Base-by-base conservation (phyloP, 1,140 invertebrate species). In the Papilio machaon region DNA sequence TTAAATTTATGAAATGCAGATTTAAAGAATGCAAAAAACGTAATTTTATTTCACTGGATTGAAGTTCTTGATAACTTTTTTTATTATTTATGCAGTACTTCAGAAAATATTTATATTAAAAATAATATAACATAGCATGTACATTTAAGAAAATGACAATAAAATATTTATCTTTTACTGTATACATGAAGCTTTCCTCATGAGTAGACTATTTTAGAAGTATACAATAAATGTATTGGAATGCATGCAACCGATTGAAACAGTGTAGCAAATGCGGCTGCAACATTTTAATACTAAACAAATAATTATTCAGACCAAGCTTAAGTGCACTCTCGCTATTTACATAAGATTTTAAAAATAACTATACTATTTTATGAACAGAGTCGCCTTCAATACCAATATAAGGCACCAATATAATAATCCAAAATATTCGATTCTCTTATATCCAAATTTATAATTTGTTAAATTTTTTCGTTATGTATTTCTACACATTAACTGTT, bases 291-390 rank as follows among this genome's bases (percentile, higher is more conserved):
- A 49, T 23, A 49, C 8, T 30, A 23, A 76, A 30, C 23, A 30
- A 30, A 6, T 43, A n/a, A n/a, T 19, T 73, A 38, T n/a, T 54
- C 46, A 76, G 74, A 76, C 74, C 74, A 76, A 76, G 74, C 47
- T 76, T 52, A 47, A 76, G 74, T 76, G 74, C 74, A 76, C 74
- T 76, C 74, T 52, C 13, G 10, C 23, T 76, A 54, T 49, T 19
- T 47, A 47, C 30, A 23, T 19, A 17, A 8, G 73, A 23, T 30
- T 64, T 13, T 35, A 70, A 70, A 30, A 67, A 11, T 67, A 67
- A 35, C 30, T 70, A 70, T 35, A 35, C 64, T 35, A 70, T 70
- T 30, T 70, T 70, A 70, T 17, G 35, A 67, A 64, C 23, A 10
- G 30, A 30, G 23, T 30, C 23, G 64, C 23, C 30, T 35, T 70